Base-by-base conservation (phyloP, 2,113 vertebrate species). In the Ictidomys tridecemlineatus region DNA sequence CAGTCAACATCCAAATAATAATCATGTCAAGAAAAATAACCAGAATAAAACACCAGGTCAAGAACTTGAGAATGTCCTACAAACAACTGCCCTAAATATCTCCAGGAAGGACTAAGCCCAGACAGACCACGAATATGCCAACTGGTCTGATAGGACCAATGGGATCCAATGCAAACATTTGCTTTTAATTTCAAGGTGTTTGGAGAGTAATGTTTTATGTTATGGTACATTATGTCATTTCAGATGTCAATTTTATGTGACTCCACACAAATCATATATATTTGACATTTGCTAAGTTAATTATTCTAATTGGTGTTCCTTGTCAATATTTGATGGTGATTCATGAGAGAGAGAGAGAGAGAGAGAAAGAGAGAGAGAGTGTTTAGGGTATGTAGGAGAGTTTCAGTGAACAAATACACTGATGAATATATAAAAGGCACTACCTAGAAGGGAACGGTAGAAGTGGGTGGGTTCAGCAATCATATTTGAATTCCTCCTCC, bases 181-280 rank as follows among this genome's bases (percentile, higher is more conserved):
- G 51, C 85, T 96, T 98, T 97, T 95, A 72, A 96, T 98, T 97
- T 98, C 88, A 79, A 96, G 28, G 77, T 92, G 97, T 93, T 95
- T 93, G 97, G 69, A 95, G 93, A 96, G 85, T 56, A 93, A 89
- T 70, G 84, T 83, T 97, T 97, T 93, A 93, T 92, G 95, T 93
- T 97, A 94, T 76, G 88, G 94, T 94, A 96, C 76, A 95, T 93
- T 0, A 2, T 91, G 91, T 96, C 95, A 96, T 95, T 0, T 98
- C 95, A 91, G 96, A 93, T 72, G 95, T 96, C 97, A 97, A 51
- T 85, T 97, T 97, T 93, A 96, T 82, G 89, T 94, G 48, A 13
- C 94, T 95, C 72, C 88, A 91, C 93, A 91, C 80, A 98, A 97
- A 96, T 94, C 92, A 87, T 74, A 85, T 69, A 93, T 89, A 83